These are phyloP conservation scores for Aporrectodea caliginosa DNA, from an alignment of 1,140 invertebrate genomes.

Conservation along the genomic window DNA sequence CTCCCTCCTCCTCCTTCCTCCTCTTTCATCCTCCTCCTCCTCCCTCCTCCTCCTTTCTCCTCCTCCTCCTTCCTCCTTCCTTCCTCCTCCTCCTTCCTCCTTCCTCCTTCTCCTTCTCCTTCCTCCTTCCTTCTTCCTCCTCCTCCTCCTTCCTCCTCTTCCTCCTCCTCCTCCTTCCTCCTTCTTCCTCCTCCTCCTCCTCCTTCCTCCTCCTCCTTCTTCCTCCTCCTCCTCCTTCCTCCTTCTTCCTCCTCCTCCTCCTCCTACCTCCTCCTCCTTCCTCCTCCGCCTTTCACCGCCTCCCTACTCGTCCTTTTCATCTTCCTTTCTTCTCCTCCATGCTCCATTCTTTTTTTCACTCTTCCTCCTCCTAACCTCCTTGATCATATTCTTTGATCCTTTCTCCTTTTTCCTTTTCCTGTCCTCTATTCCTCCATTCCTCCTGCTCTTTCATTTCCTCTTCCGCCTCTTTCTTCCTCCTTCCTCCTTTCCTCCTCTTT, in stretches of 20 bases:
- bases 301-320: neutral
- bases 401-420: neutral
- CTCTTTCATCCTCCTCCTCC: too few species aligned
- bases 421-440: neutral
- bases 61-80: neutral
- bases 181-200: neutral
- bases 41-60: neutral
- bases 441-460: too few species aligned
- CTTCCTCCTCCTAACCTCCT: neutral
- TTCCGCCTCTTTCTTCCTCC: neutral
- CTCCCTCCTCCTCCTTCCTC: neutral
- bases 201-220: neutral
- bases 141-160: neutral
- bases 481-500: neutral
- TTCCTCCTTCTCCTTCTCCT: neutral
- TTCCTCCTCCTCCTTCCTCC: neutral
- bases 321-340: too few species aligned
- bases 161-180: neutral
- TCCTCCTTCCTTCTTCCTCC: neutral
- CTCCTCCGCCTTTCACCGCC: neutral
- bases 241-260: neutral
- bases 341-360: neutral
- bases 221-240: neutral
- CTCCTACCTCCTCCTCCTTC: too few species aligned
- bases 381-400: neutral